A percentile compares a stretch with the other conserved stretches of the same genome.
phyloP scores from a whole-genome alignment of 2,888 invertebrate species.

The Acleris holmiana region DNA sequence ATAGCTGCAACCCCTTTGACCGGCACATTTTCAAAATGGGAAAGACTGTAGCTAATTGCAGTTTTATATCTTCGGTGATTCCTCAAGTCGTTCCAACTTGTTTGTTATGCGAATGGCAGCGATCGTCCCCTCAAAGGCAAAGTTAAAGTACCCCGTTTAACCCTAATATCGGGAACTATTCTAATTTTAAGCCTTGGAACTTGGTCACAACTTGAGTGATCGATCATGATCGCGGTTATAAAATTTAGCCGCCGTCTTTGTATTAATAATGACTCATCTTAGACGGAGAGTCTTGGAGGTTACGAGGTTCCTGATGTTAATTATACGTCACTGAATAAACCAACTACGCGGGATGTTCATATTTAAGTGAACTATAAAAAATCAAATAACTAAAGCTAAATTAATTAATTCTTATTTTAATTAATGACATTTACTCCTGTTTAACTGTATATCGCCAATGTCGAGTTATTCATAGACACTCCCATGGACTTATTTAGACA shows the following conservation, averaged over 20 bases:
- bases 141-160: constrained; percentile 47
- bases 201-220: constrained; percentile 42
- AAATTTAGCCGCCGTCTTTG: constrained; percentile 12
- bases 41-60: constrained; percentile 42
- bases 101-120: constrained; percentile 21
- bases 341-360: too few species aligned
- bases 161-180: constrained; percentile 48
- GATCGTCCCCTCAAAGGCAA: constrained; percentile 3
- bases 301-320: too few species aligned
- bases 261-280: background rate
- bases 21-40: constrained; percentile 29
- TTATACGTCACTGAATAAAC: too few species aligned
- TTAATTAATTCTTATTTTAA: too few species aligned
- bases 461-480: too few species aligned
- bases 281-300: too few species aligned
- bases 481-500: too few species aligned
- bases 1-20: constrained; percentile 12
- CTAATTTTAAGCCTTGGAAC: constrained; percentile 44
- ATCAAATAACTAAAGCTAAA: too few species aligned
- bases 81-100: constrained; percentile 41
- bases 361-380: too few species aligned
- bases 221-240: constrained; percentile 35
- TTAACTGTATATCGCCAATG: too few species aligned
- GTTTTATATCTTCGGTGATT: constrained; percentile 38
- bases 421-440: too few species aligned